phyloP scores from a whole-genome alignment of 1,140 invertebrate species.

The Zaprionus ghesquierei region DNA sequence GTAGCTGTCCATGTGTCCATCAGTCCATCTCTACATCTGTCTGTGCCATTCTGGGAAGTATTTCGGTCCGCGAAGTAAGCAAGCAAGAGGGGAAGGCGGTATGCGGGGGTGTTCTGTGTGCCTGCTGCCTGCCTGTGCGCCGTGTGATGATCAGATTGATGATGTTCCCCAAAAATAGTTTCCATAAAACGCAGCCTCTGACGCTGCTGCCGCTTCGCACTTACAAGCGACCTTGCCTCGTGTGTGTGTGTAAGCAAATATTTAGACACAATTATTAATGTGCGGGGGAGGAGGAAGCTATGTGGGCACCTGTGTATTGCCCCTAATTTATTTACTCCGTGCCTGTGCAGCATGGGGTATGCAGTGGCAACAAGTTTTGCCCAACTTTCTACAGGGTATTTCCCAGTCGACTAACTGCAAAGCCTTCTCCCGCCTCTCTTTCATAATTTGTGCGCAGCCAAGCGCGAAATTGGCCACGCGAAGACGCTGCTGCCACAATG shows the following conservation, averaged over 20 bases:
- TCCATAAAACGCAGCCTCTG: constrained; percentile 26
- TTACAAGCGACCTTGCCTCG: constrained; percentile 44
- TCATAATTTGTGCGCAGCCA: constrained; percentile 56
- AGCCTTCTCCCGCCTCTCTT: constrained; percentile 6
- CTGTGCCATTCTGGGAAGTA: constrained; percentile 21
- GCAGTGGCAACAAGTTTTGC: neutral
- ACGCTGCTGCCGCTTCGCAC: neutral
- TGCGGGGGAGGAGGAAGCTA: constrained; percentile 1
- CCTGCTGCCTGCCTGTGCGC: constrained; percentile 7
- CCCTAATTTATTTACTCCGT: neutral
- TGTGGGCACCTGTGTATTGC: constrained; percentile 12
- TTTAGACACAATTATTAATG: constrained; percentile 62
- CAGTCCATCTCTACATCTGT: neutral
- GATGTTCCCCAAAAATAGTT: constrained; percentile 48
- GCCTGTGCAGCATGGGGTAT: neutral
- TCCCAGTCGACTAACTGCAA: neutral
- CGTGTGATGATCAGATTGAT: constrained; percentile 42
- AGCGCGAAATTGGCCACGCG: constrained; percentile 48
- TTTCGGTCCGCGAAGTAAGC: constrained; percentile 35
- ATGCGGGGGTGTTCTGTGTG: neutral
- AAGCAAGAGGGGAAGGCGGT: neutral
- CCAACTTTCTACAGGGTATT: constrained; percentile 4
- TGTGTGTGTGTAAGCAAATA: constrained; percentile 49
- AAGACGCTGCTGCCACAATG: constrained; percentile 46
- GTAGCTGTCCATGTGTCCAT: neutral